phyloP scores from a whole-genome alignment of 2,888 invertebrate species.

The Amblyteles armatorius region DNA sequence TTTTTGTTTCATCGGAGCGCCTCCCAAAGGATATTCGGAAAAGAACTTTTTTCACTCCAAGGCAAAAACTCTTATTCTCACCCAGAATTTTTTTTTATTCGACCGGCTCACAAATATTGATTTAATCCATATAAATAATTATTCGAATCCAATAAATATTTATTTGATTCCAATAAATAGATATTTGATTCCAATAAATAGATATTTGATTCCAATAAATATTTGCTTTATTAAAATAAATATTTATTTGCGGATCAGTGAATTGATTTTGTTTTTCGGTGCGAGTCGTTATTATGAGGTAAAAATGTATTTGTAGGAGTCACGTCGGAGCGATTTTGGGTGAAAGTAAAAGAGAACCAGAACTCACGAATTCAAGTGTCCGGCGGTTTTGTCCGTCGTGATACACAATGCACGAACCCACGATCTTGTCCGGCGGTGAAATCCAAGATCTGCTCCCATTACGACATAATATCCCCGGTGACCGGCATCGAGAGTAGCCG shows the following conservation, averaged over 20 bases:
- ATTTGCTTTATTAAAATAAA: no score
- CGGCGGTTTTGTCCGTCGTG: not conserved
- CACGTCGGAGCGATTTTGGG: constrained; percentile 50
- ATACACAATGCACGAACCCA: constrained; percentile 13
- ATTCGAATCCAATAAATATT: not conserved
- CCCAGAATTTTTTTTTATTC: not conserved
- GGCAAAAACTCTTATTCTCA: not conserved
- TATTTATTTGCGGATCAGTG: not conserved
- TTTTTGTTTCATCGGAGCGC: not conserved
- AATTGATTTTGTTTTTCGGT: constrained; percentile 26
- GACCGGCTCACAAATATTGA: no score
- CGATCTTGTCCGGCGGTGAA: constrained; percentile 42
- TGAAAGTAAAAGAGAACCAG: constrained; percentile 59
- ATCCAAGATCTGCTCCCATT: constrained; percentile 49
- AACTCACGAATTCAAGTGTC: constrained; percentile 54
- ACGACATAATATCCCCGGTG: constrained; percentile 58
- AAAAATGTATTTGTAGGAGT: constrained; percentile 38
- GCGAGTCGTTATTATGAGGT: constrained; percentile 16
- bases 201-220: no score
- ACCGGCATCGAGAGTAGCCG: constrained; percentile 48
- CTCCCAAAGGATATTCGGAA: not conserved
- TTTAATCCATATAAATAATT: no score
- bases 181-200: no score
- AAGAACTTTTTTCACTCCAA: not conserved
- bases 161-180: not conserved